Base-by-base conservation (phyloP, 1,140 invertebrate species). In the Drosophila takahashii region DNA sequence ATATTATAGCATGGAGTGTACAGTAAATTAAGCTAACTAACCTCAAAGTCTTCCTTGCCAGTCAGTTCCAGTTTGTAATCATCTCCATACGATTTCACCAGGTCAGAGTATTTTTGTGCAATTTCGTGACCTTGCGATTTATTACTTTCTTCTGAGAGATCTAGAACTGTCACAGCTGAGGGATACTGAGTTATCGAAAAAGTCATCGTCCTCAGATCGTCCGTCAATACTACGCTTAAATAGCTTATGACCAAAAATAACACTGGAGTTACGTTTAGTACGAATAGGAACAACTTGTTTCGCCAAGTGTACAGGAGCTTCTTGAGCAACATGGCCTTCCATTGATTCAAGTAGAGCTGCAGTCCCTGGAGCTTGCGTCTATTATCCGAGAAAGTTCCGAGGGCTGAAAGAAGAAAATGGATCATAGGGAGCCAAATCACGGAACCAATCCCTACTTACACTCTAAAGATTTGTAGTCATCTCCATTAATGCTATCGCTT, bases 301-400 rank as follows among this genome's bases (percentile, higher is more conserved):
- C 95, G 92, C 52, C 92, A 92, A 0, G 94, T 92, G 8, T 94
- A 93, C 9, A 95, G 92, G 3, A 93, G 76, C 56, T 95, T 94
- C 76, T 96, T 96, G 27, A 95, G 87, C 16, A 95, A 81, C 93
- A 95, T 95, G 0, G 94, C 95, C 29, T 91, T 91, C 78, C 94
- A 94, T 83, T 96, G 95, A 53, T 95, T 95, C 1, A 39, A 11
- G 0, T 56, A 60, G 1, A 92, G 41, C 45, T 84, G 47, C 29
- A 59, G 36, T 4, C 90, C 90, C 10, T 74, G 71, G 1, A 91
- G 51, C 16, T 75, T 22, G 0, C 72, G 60, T 3, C 52, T 53
- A 15, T 78, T 77, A 10, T 83, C 70, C n/a, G 78, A 54, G 18
- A 91, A n/a, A n/a, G n/a, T n/a, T n/a, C n/a, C n/a, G n/a, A n/a